A percentile compares a stretch with the other conserved stretches of the same genome.
These are phyloP conservation scores for Ictidomys tridecemlineatus DNA, from an alignment of 2,113 vertebrate genomes.

Conservation along the genomic window DNA sequence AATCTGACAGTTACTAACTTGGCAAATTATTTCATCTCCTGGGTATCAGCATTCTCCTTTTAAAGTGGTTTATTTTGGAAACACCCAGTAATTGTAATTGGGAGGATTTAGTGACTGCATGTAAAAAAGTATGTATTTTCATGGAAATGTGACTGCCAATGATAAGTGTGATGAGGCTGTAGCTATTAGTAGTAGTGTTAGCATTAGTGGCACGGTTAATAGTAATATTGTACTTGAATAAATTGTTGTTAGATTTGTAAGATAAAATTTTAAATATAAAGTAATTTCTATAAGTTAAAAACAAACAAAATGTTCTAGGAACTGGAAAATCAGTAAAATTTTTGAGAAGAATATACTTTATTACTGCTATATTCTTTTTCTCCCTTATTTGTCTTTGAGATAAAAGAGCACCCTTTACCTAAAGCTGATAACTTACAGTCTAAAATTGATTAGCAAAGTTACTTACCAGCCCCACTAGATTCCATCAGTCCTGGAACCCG, in stretches of 20 bases:
- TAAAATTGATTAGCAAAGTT: neutral
- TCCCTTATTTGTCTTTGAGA: neutral
- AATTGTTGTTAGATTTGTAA: neutral
- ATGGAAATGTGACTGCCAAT: neutral
- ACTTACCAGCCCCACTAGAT: neutral
- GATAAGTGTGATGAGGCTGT: neutral
- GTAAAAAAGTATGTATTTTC: neutral
- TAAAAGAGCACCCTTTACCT: neutral
- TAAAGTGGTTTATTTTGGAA: neutral
- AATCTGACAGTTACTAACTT: neutral
- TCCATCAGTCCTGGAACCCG: neutral
- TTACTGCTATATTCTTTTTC: neutral
- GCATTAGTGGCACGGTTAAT: neutral
- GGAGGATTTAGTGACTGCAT: neutral
- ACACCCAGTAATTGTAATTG: neutral
- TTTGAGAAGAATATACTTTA: neutral
- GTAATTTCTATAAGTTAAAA: neutral
- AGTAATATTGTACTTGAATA: neutral
- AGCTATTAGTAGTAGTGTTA: neutral
- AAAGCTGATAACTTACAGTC: neutral
- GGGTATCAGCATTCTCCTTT: neutral
- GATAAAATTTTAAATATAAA: neutral
- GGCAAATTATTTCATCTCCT: neutral
- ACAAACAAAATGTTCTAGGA: neutral
- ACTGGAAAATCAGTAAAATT: neutral